These are phyloP conservation scores for Phortica variegata DNA, from an alignment of 1,140 invertebrate genomes.

Conservation along the genomic window DNA sequence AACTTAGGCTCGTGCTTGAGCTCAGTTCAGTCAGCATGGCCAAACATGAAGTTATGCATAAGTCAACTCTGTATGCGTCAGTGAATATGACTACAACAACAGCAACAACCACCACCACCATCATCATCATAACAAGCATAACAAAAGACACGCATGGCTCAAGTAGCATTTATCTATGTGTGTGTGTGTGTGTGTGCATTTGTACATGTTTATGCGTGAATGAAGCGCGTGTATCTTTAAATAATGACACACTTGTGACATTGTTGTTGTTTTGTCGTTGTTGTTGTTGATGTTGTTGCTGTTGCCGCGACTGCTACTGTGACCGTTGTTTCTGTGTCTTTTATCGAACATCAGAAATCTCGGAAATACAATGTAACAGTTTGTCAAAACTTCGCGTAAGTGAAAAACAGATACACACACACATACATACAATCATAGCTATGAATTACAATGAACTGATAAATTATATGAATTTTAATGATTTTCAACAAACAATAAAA, in stretches of 20 bases:
- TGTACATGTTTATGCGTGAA: constrained; percentile 2
- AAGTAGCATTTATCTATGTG: constrained; percentile 3
- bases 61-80: constrained; percentile 29
- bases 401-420: not conserved
- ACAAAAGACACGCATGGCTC: constrained; percentile 17
- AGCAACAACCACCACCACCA: too few species aligned
- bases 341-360: constrained; percentile 22
- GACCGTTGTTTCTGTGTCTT: constrained; percentile 4
- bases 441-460: constrained; percentile 2
- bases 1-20: too few species aligned
- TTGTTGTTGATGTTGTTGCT: too few species aligned
- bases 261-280: too few species aligned
- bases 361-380: constrained; percentile 32
- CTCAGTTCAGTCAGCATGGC: too few species aligned
- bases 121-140: too few species aligned
- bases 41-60: too few species aligned
- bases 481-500: constrained; percentile 28
- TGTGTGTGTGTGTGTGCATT: not conserved
- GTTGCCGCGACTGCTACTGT: too few species aligned
- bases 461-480: constrained; percentile 30
- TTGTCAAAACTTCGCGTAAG: constrained; percentile 28
- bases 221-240: constrained; percentile 22
- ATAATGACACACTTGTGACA: constrained; percentile 29
- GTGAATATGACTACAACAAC: too few species aligned
- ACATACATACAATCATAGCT: constrained; percentile 2